Conservation (phyloP, 2,797 vertebrate genomes). For the Triplophysa yarkandensis region DNA sequence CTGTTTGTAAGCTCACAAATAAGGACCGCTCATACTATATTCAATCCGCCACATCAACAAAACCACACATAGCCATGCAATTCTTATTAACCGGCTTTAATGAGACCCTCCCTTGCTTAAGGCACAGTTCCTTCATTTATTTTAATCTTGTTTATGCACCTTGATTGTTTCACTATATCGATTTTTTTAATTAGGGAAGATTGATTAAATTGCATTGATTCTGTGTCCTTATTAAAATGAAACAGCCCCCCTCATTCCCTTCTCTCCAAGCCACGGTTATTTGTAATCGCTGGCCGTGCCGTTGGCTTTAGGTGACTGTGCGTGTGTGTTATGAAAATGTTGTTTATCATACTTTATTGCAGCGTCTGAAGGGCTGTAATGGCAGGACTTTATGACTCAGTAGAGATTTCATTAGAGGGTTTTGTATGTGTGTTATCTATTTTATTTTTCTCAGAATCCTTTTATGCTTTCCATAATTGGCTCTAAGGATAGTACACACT, state of each 20-base stretch:
- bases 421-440: neutral
- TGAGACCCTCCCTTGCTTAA: constrained; percentile 66
- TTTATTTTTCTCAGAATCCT: constrained; percentile 6
- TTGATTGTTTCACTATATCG: constrained; percentile 75
- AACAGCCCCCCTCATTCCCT: constrained; percentile 30
- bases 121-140: constrained; percentile 73
- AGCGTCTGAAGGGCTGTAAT: constrained; percentile 56
- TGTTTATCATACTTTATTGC: constrained; percentile 64
- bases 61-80: constrained; percentile 63
- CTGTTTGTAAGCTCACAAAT: constrained; percentile 37
- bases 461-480: neutral
- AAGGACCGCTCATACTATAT: constrained; percentile 6
- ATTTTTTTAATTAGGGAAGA: constrained; percentile 75
- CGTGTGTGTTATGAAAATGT: constrained; percentile 58
- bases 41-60: constrained; percentile 55
- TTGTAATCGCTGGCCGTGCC: constrained; percentile 69
- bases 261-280: constrained; percentile 59
- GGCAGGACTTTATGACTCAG: constrained; percentile 59
- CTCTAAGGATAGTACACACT: neutral
- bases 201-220: constrained; percentile 79
- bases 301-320: constrained; percentile 32
- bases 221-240: constrained; percentile 73
- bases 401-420: constrained; percentile 26
- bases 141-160: constrained; percentile 78
- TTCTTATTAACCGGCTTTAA: constrained; percentile 78